These are phyloP conservation scores for Chironomus tepperi DNA, from an alignment of 1,140 invertebrate species.

Conservation along the genomic window DNA sequence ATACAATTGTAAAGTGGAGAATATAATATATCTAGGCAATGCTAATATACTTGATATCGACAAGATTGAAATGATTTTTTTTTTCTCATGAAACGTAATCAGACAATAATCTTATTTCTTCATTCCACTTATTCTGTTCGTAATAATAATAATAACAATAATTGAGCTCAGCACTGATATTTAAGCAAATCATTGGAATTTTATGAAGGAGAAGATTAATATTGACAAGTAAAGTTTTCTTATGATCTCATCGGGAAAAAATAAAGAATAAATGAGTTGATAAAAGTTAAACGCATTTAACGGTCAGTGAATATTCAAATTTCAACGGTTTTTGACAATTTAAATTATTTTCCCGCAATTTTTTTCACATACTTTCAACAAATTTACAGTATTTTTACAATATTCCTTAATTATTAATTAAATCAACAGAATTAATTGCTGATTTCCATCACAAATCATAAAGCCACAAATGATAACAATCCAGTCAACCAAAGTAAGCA, in stretches of 20 bases:
- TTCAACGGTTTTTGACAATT: no score
- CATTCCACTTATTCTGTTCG: background rate
- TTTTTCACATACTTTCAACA: no score
- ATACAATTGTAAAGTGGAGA: background rate
- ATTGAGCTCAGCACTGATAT: background rate
- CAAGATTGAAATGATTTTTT: background rate
- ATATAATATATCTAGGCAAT: constrained; percentile 9
- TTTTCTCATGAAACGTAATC: constrained; percentile 23
- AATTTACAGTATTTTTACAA: no score
- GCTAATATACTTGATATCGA: background rate
- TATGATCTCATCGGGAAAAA: constrained; percentile 8
- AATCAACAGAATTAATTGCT: no score
- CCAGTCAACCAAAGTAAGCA: background rate
- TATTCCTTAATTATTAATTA: no score
- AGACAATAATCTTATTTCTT: constrained; percentile 15
- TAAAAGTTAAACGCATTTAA: no score
- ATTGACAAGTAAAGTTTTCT: constrained; percentile 14
- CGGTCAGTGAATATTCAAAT: no score
- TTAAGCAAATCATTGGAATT: constrained; percentile 22
- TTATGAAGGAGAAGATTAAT: constrained; percentile 20
- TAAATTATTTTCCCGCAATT: no score
- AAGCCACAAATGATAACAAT: no score
- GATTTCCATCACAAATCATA: no score
- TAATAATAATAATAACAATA: background rate
- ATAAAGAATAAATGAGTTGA: no score